Base-by-base conservation (phyloP, 2,797 vertebrate species). In the Onychomys arenicola region DNA sequence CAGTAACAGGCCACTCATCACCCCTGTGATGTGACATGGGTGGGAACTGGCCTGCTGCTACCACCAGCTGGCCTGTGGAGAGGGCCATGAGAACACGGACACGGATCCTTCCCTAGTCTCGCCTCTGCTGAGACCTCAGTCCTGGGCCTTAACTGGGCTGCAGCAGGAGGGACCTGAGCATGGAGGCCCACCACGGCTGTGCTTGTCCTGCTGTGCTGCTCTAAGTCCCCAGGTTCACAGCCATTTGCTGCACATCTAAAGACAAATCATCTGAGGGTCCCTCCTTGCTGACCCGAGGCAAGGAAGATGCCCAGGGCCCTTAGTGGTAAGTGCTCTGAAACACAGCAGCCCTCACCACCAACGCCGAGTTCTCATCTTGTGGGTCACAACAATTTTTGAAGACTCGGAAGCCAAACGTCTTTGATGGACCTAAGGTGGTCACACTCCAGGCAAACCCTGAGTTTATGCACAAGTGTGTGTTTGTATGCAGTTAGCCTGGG, bases 1-100 rank as follows among this genome's bases (percentile, higher is more conserved):
- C 29, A 25, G 67, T 5, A 4, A 61, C 8, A 37, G 63, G 6
- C 11, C 0, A n/a, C n/a, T n/a, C n/a, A 37, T 11, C 0, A 3
- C 59, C 16, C 61, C 40, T 4, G 21, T 4, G 46, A n/a, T 0
- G 2, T 6, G 8, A 21, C 52, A n/a, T 1, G 14, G 40, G 46
- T 9, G 0, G 2, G 25, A 63, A 34, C 14, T 2, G 7, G 75
- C 34, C n/a, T 19, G 57, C 40, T 16, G 55, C 7, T 14, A 8
- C 0, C 40, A 27, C 32, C 10, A 57, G 46, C 55, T 25, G 65
- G 43, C 89, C 40, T 34, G 4, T 6, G 14, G 5, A 29, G 16
- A n/a, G n/a, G 4, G 80, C 32, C 27, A 14, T 3, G 4, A 67
- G 32, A 69, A 17, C 34, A 37, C 4, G 75, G 12, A 27, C 17